phyloP scores from a whole-genome alignment of 1,140 invertebrate species.

The Caenorhabditis remanei region DNA sequence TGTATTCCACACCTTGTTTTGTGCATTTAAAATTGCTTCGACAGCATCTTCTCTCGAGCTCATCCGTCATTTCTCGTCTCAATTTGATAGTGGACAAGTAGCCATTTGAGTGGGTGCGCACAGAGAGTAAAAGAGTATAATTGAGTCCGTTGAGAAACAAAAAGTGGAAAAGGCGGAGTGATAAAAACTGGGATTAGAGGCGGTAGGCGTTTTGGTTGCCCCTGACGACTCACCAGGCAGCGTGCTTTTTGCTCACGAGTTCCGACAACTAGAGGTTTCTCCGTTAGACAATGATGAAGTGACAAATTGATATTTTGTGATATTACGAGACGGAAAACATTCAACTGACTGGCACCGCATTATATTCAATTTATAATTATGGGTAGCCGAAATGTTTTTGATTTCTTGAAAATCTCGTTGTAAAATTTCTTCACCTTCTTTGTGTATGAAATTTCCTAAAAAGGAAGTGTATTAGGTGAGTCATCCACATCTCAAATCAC shows the following conservation, averaged over 20 bases:
- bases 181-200: slow-evolving; percentile 48
- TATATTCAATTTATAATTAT: no score
- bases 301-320: slow-evolving; percentile 13
- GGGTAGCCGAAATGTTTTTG: no score
- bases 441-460: no score
- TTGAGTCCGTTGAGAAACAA: background rate
- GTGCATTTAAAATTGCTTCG: slow-evolving; percentile 39
- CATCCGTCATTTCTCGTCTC: slow-evolving; percentile 47
- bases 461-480: no score
- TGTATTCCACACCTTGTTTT: background rate
- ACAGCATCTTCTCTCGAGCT: slow-evolving; percentile 18
- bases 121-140: background rate
- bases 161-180: background rate
- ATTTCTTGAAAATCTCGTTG: no score
- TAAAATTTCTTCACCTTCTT: no score
- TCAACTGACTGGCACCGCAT: no score
- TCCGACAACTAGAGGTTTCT: slow-evolving; percentile 32
- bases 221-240: slow-evolving; percentile 8
- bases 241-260: slow-evolving; percentile 52
- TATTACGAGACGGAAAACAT: background rate
- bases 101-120: background rate
- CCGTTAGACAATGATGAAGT: background rate
- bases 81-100: background rate
- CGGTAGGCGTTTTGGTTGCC: background rate
- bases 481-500: no score